These are phyloP conservation scores for Spicauda simplicius DNA, from an alignment of 2,888 invertebrate species.

Conservation along the genomic window DNA sequence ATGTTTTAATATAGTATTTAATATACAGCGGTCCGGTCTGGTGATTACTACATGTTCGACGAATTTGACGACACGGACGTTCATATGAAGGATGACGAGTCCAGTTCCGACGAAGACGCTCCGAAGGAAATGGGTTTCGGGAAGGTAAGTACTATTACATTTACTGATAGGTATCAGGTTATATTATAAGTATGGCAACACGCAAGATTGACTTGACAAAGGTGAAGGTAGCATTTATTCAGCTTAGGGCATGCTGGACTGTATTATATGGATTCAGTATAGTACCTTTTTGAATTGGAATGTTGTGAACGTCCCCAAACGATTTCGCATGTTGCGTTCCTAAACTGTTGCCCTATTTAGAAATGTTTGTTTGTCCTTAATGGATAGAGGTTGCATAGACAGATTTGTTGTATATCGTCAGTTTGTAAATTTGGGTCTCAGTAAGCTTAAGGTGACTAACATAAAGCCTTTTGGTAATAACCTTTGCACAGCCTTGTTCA, in stretches of 20 bases:
- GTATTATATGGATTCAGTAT: constrained; percentile 8
- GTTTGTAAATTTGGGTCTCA: neutral
- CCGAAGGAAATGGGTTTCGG: constrained; percentile 82
- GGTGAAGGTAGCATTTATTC: constrained; percentile 13
- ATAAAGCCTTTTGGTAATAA: constrained; percentile 55
- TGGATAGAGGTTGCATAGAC: neutral
- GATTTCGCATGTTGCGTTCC: constrained; percentile 28
- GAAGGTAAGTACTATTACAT: constrained; percentile 65
- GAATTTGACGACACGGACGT: constrained; percentile 94
- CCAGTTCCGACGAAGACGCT: constrained; percentile 84
- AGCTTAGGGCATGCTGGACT: constrained; percentile 23
- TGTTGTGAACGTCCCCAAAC: constrained; percentile 8
- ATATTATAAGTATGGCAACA: neutral
- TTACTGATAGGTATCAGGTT: constrained; percentile 7
- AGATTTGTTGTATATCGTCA: neutral
- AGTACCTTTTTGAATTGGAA: constrained; percentile 11
- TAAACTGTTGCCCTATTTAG: neutral
- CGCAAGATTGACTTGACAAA: neutral
- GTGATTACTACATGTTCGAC: constrained; percentile 99
- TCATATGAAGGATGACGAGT: constrained; percentile 86
- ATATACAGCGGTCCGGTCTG: constrained; percentile 95
- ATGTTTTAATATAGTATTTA: constrained; percentile 38
- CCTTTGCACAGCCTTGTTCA: constrained; percentile 55
- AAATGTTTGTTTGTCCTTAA: neutral
- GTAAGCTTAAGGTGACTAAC: constrained; percentile 60